phyloP scores from a whole-genome alignment of 92 coral and sea anemone genomes.

The Epizoanthus rinbou region DNA sequence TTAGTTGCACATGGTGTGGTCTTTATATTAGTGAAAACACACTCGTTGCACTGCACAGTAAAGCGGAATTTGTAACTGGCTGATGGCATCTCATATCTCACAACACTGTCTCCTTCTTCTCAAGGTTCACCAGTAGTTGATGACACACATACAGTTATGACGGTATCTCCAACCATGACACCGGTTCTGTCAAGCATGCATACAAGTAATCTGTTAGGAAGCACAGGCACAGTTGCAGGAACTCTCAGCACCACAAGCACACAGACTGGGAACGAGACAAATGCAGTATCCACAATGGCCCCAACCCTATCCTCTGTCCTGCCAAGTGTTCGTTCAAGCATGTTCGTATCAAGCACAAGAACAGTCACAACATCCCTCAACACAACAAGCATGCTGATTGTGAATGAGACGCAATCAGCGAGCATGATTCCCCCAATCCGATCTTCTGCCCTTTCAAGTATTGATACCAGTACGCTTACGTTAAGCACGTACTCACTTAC shows the following conservation, averaged over 20 bases:
- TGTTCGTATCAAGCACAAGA: neutral
- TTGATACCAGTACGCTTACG: neutral
- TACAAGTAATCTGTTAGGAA: neutral
- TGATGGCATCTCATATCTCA: slow-evolving; percentile 10
- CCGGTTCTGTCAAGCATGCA: neutral
- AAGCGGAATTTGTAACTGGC: neutral
- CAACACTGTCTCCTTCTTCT: neutral
- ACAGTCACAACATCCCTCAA: neutral
- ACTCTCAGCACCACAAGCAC: neutral
- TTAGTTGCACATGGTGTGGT: neutral
- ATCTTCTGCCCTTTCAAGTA: neutral
- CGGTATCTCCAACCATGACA: neutral
- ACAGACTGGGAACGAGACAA: too few species aligned
- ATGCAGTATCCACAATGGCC: neutral
- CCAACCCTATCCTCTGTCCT: neutral
- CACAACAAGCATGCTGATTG: neutral
- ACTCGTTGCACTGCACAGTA: neutral
- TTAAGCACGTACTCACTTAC: neutral
- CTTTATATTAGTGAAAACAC: neutral
- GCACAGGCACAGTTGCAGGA: neutral
- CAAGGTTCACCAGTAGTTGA: slow-evolving; percentile 22
- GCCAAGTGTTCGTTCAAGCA: neutral
- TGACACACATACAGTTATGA: slow-evolving; percentile 10
- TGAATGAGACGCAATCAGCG: neutral
- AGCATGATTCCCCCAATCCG: neutral